Conservation (phyloP, 2,113 vertebrate species). For the Epinephelus lanceolatus region DNA sequence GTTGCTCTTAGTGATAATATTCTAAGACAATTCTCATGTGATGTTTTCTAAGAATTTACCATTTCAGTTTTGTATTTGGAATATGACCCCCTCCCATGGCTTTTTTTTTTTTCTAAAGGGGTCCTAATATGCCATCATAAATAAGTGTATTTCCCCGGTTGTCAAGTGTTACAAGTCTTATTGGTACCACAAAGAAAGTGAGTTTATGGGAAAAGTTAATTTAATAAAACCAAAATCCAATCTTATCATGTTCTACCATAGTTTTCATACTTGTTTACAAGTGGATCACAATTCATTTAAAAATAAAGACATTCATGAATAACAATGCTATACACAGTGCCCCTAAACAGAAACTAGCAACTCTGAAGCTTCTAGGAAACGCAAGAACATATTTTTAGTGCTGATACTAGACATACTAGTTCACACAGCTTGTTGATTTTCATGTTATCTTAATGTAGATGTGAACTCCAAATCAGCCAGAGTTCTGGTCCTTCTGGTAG, state of each 20-base stretch:
- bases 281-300: not conserved
- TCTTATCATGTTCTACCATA: not conserved
- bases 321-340: not conserved
- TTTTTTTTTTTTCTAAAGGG: too few relatives aligned
- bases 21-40: too few relatives aligned
- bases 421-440: not conserved
- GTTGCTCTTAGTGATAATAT: too few relatives aligned
- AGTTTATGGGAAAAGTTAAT: not conserved
- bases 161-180: too few relatives aligned
- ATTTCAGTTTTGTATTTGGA: too few relatives aligned
- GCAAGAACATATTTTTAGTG: not conserved
- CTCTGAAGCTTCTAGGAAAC: not conserved
- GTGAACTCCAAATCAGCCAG: conserved; percentile 91
- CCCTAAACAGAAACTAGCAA: too few relatives aligned
- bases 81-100: too few relatives aligned
- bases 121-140: too few relatives aligned
- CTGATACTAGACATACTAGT: not conserved
- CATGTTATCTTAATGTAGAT: conserved; percentile 74
- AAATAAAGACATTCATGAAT: not conserved
- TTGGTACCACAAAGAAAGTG: not conserved
- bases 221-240: too few relatives aligned
- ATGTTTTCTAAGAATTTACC: too few relatives aligned
- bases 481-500: conserved; percentile 89
- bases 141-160: too few relatives aligned
- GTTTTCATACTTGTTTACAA: not conserved